Base-by-base conservation (phyloP, 2,113 vertebrate genomes). In the Himantopus leucocephalus region DNA sequence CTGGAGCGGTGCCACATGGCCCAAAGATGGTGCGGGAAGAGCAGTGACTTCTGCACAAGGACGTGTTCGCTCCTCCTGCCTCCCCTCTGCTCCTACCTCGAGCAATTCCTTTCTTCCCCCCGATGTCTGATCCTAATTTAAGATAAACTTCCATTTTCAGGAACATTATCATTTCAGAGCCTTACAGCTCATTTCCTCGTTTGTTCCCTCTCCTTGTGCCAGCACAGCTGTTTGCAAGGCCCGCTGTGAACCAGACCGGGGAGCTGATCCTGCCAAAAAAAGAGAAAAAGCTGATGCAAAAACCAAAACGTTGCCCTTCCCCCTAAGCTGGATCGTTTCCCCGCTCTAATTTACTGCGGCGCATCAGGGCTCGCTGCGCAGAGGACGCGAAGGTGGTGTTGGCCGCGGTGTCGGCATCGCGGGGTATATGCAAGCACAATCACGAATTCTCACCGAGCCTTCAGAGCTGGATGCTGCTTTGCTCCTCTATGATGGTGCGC, bases 161-260 rank as follows among this genome's bases (percentile, higher is more conserved):
- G 53, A 73, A 62, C 70, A n/a, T 43, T 27, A 47, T 73, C 16
- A 52, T 70, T 73, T 85, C 37, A 53, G 85, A 89, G 86, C 66
- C 55, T 86, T 63, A 62, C 94, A 92, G 80, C 80, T 82, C 85
- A 92, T 78, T 59, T 94, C 92, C 75, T 27, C 59, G 23, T 68
- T 73, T 85, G 79, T 77, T 92, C 80, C 88, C 71, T 73, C 80
- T 82, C 70, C 80, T 63, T 68, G 70, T 92, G 92, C 94, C 92
- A 88, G 53, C 79, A 72, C 84, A 93, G 94, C 88, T 91, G 84
- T 58, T 67, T 77, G 91, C 74, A 37, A 35, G 22, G 56, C 91
- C 56, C 0, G 4, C 63, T 66, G 58, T 20, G 74, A 88, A 62
- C 60, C 68, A 91, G 79, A 55, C 39, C 7, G 1, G 63, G 52